Base-by-base conservation (phyloP, 2,797 vertebrate genomes). In the Gadopsis marmoratus region DNA sequence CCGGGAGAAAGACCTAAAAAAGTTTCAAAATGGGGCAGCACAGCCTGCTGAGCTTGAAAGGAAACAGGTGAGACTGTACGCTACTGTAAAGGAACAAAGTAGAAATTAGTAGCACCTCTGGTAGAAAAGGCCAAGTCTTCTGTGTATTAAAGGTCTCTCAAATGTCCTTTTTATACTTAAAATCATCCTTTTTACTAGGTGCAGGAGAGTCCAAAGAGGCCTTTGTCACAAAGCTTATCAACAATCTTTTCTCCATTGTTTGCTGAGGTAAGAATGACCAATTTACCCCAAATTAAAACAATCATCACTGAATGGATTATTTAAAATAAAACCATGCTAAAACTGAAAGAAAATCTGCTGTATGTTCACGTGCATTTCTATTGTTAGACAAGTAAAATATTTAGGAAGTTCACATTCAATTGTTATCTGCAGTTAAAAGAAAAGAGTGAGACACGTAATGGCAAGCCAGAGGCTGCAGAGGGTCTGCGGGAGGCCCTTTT, bases 181-280 rank as follows among this genome's bases (percentile, higher is more conserved):
- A 60, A 51, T 54, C 10, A 12, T 59, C 7, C 5, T 14, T 12
- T 84, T 87, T 61, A 58, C 16, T 84, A 97, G 96, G 92, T 95
- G 89, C 94, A 95, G 87, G 96, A 96, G 82, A 94, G 94, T 91
- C 93, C 96, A 86, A 97, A 96, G 92, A 95, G 95, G 91, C 96
- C 97, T 91, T 94, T 96, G 67, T 99, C 97, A 62, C 96, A 98
- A 86, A 97, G 97, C 89, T 94, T 98, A 87, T 95, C 97, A 47
- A 96, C 97, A 53, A 95, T 99, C 92, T 97, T 99, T 90, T 95
- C 96, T 39, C 97, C 98, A 41, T 83, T 99, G 81, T 99, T 99
- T 95, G 94, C 94, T 69, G 98, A 99, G 97, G 98, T 99, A 95
- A 62, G 8, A 55, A 41, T 61, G 5, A 29, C 54, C 19, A 26